Conservation (phyloP, 1,140 invertebrate species). For the Sycophila sp. region DNA sequence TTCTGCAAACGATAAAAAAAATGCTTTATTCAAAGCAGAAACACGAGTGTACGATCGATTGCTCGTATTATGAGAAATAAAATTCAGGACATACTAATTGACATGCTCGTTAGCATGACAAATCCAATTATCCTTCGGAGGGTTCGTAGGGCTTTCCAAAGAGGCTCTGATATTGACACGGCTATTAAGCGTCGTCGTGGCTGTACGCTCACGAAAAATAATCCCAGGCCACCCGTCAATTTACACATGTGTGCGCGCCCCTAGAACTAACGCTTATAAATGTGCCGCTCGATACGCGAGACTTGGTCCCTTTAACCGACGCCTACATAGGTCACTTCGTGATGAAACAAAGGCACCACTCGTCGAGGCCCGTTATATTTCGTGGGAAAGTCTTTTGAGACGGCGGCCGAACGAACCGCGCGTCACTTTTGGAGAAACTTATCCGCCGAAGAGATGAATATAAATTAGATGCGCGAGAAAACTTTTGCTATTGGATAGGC, state of each 20-base stretch:
- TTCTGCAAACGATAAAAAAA: neutral
- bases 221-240: neutral
- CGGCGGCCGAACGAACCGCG: too few species aligned
- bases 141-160: too few species aligned
- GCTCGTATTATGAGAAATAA: neutral
- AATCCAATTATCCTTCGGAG: conserved; percentile 15
- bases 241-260: neutral
- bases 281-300: neutral
- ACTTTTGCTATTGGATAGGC: too few species aligned
- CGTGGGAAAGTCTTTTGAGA: too few species aligned
- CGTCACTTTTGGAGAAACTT: too few species aligned
- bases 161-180: conserved; percentile 4
- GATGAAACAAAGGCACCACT: neutral
- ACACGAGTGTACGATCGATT: neutral
- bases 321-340: neutral
- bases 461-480: too few species aligned
- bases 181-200: neutral
- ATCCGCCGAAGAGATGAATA: too few species aligned
- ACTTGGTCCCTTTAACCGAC: neutral
- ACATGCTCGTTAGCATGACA: conserved; percentile 18
- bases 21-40: neutral
- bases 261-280: neutral
- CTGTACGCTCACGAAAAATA: too few species aligned
- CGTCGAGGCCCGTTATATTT: too few species aligned
- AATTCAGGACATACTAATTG: conserved; percentile 8